Evolutionary conservation across 2,888 invertebrate species (phyloP), one percentile per base, ranked within the genome.

Genomic region (Catocala nupta): DNA sequence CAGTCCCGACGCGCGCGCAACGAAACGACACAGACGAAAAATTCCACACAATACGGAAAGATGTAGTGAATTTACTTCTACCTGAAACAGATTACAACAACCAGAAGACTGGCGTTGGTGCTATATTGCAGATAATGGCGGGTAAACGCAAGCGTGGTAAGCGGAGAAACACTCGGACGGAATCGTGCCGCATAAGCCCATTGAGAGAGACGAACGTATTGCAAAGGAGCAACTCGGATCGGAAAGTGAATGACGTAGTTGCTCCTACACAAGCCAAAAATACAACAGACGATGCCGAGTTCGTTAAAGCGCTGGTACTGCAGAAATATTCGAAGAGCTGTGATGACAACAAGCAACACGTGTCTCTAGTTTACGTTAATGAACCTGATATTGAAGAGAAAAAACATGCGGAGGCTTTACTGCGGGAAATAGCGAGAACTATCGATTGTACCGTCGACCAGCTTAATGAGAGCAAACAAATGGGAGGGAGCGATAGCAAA

Each of bases 61-160:
- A 94, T 92, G 94, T 94, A 88, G 92, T 93, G 62, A 94, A 94
- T 78, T 73, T 94, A 16, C 80, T 94, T 1, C 80, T 94, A 66
- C 93, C 94, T 16, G 84, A 89, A 63, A 92, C 90, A 5, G 87
- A 91, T 64, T 93, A 93, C 83, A 85, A 79, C 45, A 85, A 79
- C 49, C 90, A 92, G 68, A 93, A 90, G 76, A 84, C 86, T 59
- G 90, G 90, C 44, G 93, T 94, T 39, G 86, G 92, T 55, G 90
- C 90, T 0, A 83, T 94, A 36, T 80, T 94, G 9, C 88, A 92
- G 65, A 93, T 92, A 51, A 94, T 94, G 94, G 93, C 92, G 25
- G 92, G 94, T 0, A 94, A 92, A 69, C 78, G 87, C 45, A 89
- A 81, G 63, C 86, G 83, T 60, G 88, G 86, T 33, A 90, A 87